Percentiles rank a stretch among this genome's conserved stretches.
Evolutionary conservation across 1,140 invertebrate genomes (phyloP).

Genomic region (Dreissena rostriformis): DNA sequence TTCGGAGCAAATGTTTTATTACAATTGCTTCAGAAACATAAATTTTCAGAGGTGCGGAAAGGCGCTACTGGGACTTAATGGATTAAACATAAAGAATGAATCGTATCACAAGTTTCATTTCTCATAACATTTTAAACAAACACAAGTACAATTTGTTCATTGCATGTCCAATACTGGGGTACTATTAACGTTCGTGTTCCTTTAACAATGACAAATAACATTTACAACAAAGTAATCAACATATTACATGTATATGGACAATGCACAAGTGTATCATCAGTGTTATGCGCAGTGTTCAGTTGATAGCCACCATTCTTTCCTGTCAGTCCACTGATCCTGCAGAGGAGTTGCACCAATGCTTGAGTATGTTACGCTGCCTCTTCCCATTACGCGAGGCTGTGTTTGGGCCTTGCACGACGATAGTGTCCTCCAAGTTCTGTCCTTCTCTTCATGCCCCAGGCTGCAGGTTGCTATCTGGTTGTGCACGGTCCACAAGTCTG

Average conservation of each 20-base stretch:
- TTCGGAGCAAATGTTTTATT: not conserved
- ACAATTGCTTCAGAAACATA: not conserved
- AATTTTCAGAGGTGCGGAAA: not conserved
- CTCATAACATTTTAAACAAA: constrained; percentile 40
- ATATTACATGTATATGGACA: constrained; percentile 27
- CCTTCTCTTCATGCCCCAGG: constrained; percentile 51
- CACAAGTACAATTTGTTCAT: constrained; percentile 36
- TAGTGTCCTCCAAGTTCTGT: constrained; percentile 40
- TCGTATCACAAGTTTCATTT: constrained; percentile 33
- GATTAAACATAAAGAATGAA: constrained; percentile 23
- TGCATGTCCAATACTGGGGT: constrained; percentile 29
- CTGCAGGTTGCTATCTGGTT: constrained; percentile 43
- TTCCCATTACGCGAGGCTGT: constrained; percentile 36
- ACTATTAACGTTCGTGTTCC: constrained; percentile 24
- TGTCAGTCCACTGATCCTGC: constrained; percentile 50
- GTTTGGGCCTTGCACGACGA: constrained; percentile 39
- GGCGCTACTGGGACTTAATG: too few relatives aligned
- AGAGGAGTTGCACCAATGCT: constrained; percentile 51
- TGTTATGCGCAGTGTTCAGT: constrained; percentile 17
- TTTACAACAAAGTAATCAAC: constrained; percentile 30
- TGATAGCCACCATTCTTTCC: constrained; percentile 42
- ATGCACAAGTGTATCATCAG: constrained; percentile 24
- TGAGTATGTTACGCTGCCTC: constrained; percentile 49
- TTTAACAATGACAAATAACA: constrained; percentile 38
- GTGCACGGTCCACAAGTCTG: constrained; percentile 44